Evolutionary conservation across 2,888 invertebrate genomes (phyloP), one percentile per base, ranked within the genome.

Genomic region (Napeogenes inachia): DNA sequence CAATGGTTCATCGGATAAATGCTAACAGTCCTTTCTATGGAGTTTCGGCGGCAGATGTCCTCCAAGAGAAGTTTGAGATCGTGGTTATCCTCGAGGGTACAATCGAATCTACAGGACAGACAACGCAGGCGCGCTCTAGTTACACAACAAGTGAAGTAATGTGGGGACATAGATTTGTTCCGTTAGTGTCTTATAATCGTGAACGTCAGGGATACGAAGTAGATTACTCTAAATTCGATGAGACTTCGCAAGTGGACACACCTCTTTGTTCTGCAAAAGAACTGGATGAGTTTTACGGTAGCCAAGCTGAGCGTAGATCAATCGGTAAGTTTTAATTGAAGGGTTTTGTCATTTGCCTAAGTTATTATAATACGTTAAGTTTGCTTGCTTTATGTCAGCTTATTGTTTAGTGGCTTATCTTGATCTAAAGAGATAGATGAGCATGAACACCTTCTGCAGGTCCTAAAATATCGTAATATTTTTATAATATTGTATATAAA

Each of bases 1-100:
- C 96, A 2, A 94, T 98, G 75, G 95, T 96, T 46, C 98, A 98
- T 80, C 92, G 92, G 75, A 98, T 98, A 77, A 95, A 97, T 79
- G 93, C 92, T 0, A 89, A 92, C 45, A 96, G 96, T 76, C 98
- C 98, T 0, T 94, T 98, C 73, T 98, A 95, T 84, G 93, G 94
- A 63, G 93, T 97, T 76, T 94, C 95, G 0, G 96, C 96, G 0
- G 94, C 95, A 53, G 96, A 97, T 77, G 92, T 97, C 76, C 90
- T 95, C 53, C 93, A 94, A 71, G 94, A 97, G 74, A 93, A 94
- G 71, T 97, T 97, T 80, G 93, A 97, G 86, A 91, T 97, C 76
- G 94, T 97, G 54, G 95, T 96, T 32, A 94, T 96, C 70, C 89
- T 97, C 66, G 96, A 96, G 81, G 96, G 96, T 53, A 95, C 94